Evolutionary conservation across 2,113 vertebrate genomes (phyloP), one percentile per base, ranked within the genome.

Genomic region (Scytalopus superciliaris): DNA sequence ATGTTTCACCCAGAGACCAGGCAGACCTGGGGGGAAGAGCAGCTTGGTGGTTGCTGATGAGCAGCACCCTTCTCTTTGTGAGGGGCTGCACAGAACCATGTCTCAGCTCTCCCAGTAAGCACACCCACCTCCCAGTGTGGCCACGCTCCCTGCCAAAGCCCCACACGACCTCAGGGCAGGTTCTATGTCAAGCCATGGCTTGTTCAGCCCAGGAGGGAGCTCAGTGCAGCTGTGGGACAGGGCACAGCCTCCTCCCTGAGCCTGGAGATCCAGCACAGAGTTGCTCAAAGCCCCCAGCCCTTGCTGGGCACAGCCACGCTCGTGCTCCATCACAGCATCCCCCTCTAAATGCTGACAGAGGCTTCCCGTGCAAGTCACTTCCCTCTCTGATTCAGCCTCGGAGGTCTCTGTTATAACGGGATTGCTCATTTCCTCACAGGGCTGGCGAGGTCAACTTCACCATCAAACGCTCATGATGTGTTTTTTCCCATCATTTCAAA

Each of bases 191-290:
- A 73, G 28, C 86, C 1, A 0, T 2, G 28, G 28, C 16, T 69
- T 5, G 19, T 14, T 81, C n/a, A 55, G 37, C 56, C 45, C 42
- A 9, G 45, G n/a, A 66, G 63, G 1, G 1, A 84, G 56, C 57
- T 69, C 45, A 1, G 2, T 7, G 37, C 19, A 49, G 76, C 66
- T 7, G 15, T 1, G 3, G 1, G 33, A 39, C 11, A 25, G 33
- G 79, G 16, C 8, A 7, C 1, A 14, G 23, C 0, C 0, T 24
- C 49, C 25, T 30, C 19, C 10, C 1, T 1, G 18, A 45, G 0
- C 35, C n/a, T 3, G 14, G 31, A 12, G 84, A n/a, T 19, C 17
- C 27, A 13, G 45, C 66, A 10, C 2, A 0, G 2, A 57, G 73
- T 66, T 19, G 27, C 7, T 5, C 2, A 0, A 23, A 52, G 27